Conservation (phyloP, 92 coral and sea anemone species). For the Palythoa heliodiscus region DNA sequence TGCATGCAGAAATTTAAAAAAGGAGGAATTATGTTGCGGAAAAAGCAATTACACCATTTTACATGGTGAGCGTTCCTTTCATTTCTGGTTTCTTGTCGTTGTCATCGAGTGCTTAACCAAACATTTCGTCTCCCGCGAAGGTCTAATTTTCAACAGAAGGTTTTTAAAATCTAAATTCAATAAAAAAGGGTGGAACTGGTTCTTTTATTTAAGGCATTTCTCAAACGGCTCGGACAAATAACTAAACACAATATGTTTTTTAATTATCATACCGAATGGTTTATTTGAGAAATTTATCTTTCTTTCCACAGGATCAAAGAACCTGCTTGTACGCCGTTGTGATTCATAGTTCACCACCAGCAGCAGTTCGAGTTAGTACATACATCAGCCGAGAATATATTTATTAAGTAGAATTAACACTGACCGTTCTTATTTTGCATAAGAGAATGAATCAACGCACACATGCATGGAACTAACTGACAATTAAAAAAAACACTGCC, state of each 20-base stretch:
- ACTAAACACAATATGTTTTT: neutral
- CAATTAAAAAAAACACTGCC: neutral
- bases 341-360: neutral
- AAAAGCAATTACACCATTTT: neutral
- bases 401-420: neutral
- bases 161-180: neutral
- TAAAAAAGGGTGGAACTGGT: neutral
- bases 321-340: neutral
- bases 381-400: neutral
- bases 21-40: too few relatives aligned
- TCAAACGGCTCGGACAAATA: neutral
- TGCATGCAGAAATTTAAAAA: too few relatives aligned
- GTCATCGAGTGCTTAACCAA: conserved; percentile 14
- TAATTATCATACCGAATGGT: neutral
- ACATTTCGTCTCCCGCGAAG: neutral
- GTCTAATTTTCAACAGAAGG: neutral
- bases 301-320: neutral
- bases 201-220: neutral
- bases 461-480: neutral
- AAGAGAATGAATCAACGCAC: neutral
- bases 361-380: neutral
- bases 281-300: neutral
- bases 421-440: neutral
- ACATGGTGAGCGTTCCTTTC: neutral
- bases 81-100: neutral